phyloP scores from a whole-genome alignment of 2,113 vertebrate genomes.

The Polyodon spathula region DNA sequence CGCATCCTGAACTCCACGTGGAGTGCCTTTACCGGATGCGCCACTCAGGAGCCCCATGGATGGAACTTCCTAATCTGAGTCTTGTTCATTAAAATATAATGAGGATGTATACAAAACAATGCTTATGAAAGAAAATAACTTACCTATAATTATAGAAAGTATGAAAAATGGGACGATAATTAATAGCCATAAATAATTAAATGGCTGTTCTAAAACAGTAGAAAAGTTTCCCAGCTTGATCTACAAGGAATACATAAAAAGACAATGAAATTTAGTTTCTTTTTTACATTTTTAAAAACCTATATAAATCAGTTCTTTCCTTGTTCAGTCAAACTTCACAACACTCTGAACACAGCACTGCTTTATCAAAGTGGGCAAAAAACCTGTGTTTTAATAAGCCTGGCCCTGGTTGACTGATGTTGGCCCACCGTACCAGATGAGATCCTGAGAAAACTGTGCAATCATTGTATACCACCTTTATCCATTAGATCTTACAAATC shows the following conservation, averaged over 20 bases:
- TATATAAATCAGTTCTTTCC: background rate
- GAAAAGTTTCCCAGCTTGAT: constrained; percentile 60
- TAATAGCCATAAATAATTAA: constrained; percentile 42
- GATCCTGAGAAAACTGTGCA: too few species aligned
- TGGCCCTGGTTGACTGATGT: too few species aligned
- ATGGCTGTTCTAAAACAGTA: constrained; percentile 13
- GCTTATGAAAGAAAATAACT: constrained; percentile 27
- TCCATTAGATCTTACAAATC: too few species aligned
- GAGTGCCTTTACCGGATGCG: too few species aligned
- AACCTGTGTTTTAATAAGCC: too few species aligned
- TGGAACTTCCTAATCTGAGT: background rate
- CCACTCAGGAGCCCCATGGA: too few species aligned
- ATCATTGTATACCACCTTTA: too few species aligned
- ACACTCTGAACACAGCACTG: too few species aligned
- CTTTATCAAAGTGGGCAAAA: too few species aligned
- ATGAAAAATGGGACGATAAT: constrained; percentile 54
- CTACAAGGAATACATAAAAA: constrained; percentile 38
- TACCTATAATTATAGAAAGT: constrained; percentile 61
- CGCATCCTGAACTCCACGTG: too few species aligned
- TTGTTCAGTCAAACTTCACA: background rate
- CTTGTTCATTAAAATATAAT: constrained; percentile 15
- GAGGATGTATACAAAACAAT: background rate
- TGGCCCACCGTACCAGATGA: too few species aligned
- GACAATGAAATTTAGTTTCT: background rate
- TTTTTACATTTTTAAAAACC: background rate